Base-by-base conservation (phyloP, 2,888 invertebrate genomes). In the Caenorhabditis wallacei region DNA sequence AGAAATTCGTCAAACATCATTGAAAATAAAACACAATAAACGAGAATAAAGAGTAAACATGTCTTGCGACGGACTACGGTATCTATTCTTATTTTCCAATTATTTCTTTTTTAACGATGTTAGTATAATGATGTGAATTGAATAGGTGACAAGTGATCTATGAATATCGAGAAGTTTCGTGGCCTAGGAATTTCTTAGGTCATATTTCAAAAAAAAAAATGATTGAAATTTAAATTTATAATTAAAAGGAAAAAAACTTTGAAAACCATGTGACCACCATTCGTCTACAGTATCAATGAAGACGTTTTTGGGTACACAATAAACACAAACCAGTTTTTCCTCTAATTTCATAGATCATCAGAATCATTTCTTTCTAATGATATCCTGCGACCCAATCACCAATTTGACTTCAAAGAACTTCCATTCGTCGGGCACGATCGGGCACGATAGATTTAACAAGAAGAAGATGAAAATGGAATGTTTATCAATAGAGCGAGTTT, bases 311-410 rank as follows among this genome's bases (percentile, higher is more conserved):
- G 53, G 68, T 56, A 61, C 37, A 61, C 48, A 53, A 22, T 30
- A 59, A 53, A 57, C 57, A 48, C 24, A 63, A 68, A 75, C 75
- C 68, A 26, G 75, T 74, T 74, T 18, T 26, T 26, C 13, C 24
- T 63, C 46, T 46, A 26, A 64, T 48, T 61, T 66, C 76, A 76
- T 68, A 76, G 76, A 76, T 76, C 76, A 76, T 76, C 61, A 61
- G 76, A 76, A 76, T 61, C 76, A 66, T 30, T 20, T 54, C 61
- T n/a, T n/a, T 35, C 74, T 64, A 74, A 74, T 64, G 64, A 74
- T 56, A 64, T 13, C 8, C 2, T 59, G 37, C n/a, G 30, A 16
- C 30, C 30, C 30, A 5, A 30, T 30, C 30, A 59, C n/a, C n/a
- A n/a, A n/a, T n/a, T n/a, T 18, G 59, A 22, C 59, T 35, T 59